phyloP scores from a whole-genome alignment of 1,140 invertebrate species.

The Ceratosolen solmsi region DNA sequence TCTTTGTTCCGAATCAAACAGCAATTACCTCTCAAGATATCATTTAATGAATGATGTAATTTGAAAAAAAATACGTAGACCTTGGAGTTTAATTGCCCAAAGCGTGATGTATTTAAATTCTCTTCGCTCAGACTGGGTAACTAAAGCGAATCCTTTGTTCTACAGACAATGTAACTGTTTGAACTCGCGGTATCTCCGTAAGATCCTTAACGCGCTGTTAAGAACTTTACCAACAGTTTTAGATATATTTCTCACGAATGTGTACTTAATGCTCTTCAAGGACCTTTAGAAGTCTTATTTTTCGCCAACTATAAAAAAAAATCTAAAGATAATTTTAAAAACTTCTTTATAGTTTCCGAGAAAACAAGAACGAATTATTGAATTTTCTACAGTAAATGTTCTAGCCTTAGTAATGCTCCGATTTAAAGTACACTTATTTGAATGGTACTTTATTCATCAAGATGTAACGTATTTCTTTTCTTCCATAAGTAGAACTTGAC shows the following conservation, averaged over 20 bases:
- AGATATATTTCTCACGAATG: slow-evolving; percentile 35
- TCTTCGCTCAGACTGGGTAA: neutral
- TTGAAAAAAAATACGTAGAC: slow-evolving; percentile 16
- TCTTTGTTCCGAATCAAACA: slow-evolving; percentile 7
- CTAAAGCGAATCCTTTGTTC: slow-evolving; percentile 36
- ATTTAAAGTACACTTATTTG: neutral
- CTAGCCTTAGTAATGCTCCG: neutral
- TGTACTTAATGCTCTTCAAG: slow-evolving; percentile 29
- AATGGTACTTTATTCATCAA: too few species aligned
- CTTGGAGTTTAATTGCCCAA: slow-evolving; percentile 33
- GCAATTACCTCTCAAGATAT: neutral
- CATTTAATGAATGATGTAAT: slow-evolving; percentile 14
- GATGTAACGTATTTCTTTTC: too few species aligned
- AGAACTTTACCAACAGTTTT: slow-evolving; percentile 27
- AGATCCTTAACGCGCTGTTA: slow-evolving; percentile 24
- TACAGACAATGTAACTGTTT: slow-evolving; percentile 34
- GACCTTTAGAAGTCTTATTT: slow-evolving; percentile 6
- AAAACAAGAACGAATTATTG: neutral
- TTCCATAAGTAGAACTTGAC: too few species aligned
- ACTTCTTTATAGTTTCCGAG: neutral
- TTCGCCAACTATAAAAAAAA: neutral
- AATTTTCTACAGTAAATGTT: neutral
- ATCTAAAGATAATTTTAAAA: neutral
- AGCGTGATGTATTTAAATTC: slow-evolving; percentile 32
- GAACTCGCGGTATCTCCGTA: slow-evolving; percentile 40